Percentiles rank a stretch among this genome's conserved stretches.
phyloP scores from a whole-genome alignment of 2,113 vertebrate genomes.

The Coregonus clupeaformis region DNA sequence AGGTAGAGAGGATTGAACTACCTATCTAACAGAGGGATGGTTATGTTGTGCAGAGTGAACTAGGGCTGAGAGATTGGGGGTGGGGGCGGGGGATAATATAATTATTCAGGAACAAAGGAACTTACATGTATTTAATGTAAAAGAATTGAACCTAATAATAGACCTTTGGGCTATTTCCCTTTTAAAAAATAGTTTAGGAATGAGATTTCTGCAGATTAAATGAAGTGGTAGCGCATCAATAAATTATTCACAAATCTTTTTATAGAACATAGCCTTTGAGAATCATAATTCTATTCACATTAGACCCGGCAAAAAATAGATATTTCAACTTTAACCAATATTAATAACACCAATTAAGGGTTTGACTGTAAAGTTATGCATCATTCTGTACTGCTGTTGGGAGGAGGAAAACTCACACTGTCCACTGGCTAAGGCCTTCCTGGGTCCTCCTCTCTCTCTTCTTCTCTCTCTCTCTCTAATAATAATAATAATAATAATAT shows the following conservation, averaged over 20 bases:
- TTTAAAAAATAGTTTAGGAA: slow-evolving; percentile 32
- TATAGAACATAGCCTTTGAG: slow-evolving; percentile 73
- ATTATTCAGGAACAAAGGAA: slow-evolving; percentile 43
- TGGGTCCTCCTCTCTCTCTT: background rate
- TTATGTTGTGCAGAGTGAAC: too few relatives aligned
- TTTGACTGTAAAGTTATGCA: slow-evolving; percentile 32
- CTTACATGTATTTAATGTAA: slow-evolving; percentile 54
- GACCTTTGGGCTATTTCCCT: slow-evolving; percentile 58
- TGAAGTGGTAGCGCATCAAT: slow-evolving; percentile 64
- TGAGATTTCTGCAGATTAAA: slow-evolving; percentile 64
- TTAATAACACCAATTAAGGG: slow-evolving; percentile 75
- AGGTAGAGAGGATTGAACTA: too few relatives aligned
- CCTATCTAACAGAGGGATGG: too few relatives aligned
- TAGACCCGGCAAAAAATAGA: slow-evolving; percentile 40
- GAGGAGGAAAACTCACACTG: slow-evolving; percentile 44
- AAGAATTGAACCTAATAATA: slow-evolving; percentile 65
- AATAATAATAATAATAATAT: too few relatives aligned
- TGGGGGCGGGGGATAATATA: slow-evolving; percentile 19
- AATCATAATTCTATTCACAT: slow-evolving; percentile 67
- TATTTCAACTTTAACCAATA: slow-evolving; percentile 79
- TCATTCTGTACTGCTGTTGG: slow-evolving; percentile 18
- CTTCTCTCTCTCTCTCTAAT: too few relatives aligned
- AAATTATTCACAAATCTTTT: slow-evolving; percentile 74
- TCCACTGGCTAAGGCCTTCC: slow-evolving; percentile 1
- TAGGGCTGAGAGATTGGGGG: too few relatives aligned